phyloP scores from a whole-genome alignment of 2,113 vertebrate genomes.

The Camelus bactrianus region DNA sequence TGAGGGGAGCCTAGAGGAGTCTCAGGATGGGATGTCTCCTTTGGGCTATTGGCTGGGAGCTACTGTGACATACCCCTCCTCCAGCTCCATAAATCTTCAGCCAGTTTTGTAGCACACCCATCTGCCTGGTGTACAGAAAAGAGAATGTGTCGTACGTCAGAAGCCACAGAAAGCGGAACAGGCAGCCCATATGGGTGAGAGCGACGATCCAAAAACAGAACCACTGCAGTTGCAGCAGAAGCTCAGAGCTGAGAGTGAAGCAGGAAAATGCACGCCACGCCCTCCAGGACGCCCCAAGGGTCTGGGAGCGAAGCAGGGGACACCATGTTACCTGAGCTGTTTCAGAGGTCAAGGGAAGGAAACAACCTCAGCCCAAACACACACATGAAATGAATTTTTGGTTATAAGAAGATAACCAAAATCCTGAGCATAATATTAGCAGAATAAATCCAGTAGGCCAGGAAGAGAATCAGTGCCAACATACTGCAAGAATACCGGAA shows the following conservation, averaged over 20 bases:
- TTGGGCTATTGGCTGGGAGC: neutral
- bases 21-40: neutral
- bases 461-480: neutral
- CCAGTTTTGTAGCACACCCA: slow-evolving; percentile 13
- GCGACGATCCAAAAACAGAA: neutral
- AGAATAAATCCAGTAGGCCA: neutral
- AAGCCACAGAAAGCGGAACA: slow-evolving; percentile 1
- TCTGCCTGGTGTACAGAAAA: slow-evolving; percentile 5
- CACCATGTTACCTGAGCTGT: neutral
- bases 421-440: neutral
- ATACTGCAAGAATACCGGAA: neutral
- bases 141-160: neutral
- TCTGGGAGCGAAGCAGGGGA: no score
- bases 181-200: neutral
- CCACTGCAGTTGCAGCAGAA: neutral
- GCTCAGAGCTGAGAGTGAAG: neutral
- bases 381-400: neutral
- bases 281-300: neutral
- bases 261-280: neutral
- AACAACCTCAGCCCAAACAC: neutral
- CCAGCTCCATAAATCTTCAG: neutral
- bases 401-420: neutral
- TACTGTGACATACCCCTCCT: neutral
- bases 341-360: neutral
- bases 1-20: neutral